Conservation (phyloP, 2,888 invertebrate genomes). For the Nomada flava region DNA sequence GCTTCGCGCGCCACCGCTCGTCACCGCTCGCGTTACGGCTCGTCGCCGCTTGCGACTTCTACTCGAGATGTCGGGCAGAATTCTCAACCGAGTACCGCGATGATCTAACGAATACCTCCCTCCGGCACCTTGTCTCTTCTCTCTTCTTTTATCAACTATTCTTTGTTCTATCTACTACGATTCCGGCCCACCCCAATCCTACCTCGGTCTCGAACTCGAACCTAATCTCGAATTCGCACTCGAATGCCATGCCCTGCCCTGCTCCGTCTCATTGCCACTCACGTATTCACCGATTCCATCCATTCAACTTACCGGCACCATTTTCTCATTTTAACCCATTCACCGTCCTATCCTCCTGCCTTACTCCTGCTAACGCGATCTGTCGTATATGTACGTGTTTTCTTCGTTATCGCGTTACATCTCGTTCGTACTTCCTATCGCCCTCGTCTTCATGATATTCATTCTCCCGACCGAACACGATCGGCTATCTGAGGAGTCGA, state of each 20-base stretch:
- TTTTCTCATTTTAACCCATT: not conserved
- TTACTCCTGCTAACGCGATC: not conserved
- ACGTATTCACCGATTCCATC: not conserved
- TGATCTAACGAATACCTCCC: not conserved
- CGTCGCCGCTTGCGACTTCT: slow-evolving; percentile 26
- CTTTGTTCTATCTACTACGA: not conserved
- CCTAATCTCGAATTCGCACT: too few relatives aligned
- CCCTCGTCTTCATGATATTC: not conserved
- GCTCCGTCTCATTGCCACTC: not conserved
- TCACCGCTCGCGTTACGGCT: slow-evolving; percentile 29
- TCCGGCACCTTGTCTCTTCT: not conserved
- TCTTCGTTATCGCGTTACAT: not conserved
- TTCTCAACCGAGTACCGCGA: not conserved
- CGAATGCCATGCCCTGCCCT: too few relatives aligned
- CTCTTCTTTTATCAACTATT: too few relatives aligned
- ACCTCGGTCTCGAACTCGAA: not conserved
- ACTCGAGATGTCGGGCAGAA: not conserved
- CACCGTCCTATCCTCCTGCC: too few relatives aligned
- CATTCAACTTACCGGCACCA: not conserved
- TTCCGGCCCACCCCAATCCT: too few relatives aligned
- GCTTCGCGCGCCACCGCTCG: slow-evolving; percentile 58
- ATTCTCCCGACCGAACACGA: not conserved
- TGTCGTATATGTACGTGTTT: not conserved
- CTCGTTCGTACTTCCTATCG: not conserved
- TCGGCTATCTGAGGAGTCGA: not conserved